Evolutionary conservation across 2,888 invertebrate species (phyloP).

Genomic region (Temnothorax ravouxi): DNA sequence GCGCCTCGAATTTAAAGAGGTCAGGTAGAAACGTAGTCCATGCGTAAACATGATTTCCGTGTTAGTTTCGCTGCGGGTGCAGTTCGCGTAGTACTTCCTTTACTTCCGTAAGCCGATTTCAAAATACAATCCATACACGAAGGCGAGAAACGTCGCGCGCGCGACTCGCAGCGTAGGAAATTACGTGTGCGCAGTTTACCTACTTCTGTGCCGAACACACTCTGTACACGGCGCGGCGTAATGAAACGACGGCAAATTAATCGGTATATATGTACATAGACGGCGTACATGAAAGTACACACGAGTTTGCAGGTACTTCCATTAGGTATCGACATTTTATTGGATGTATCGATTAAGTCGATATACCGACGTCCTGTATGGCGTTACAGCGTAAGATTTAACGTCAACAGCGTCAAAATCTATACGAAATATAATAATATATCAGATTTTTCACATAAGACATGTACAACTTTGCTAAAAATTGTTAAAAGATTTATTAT

Average conservation of each 20-base stretch:
- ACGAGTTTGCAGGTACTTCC: constrained; percentile 50
- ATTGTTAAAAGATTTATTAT: neutral
- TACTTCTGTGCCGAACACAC: constrained; percentile 55
- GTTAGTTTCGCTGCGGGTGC: neutral
- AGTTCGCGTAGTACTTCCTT: constrained; percentile 10
- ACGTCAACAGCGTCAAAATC: neutral
- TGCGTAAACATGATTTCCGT: constrained; percentile 30
- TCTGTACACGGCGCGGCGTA: constrained; percentile 51
- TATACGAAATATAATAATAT: constrained; percentile 8
- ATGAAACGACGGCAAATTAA: constrained; percentile 67
- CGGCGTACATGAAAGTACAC: constrained; percentile 11
- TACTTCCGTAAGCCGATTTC: constrained; percentile 36
- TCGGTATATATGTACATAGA: constrained; percentile 37
- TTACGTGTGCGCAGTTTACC: constrained; percentile 69
- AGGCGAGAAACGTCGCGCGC: constrained; percentile 40
- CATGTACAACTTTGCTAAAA: neutral
- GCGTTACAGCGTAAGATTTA: constrained; percentile 7
- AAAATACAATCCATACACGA: constrained; percentile 36
- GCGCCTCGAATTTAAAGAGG: neutral
- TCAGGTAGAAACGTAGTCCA: neutral
- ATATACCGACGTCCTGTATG: neutral
- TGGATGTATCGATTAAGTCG: constrained; percentile 47
- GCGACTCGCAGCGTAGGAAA: constrained; percentile 62
- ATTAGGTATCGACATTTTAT: constrained; percentile 57
- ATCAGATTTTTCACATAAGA: neutral